Percentiles rank a stretch among this genome's conserved stretches.
Conservation (phyloP, 2,797 vertebrate species). For the Hypotaenidia philippensis region DNA sequence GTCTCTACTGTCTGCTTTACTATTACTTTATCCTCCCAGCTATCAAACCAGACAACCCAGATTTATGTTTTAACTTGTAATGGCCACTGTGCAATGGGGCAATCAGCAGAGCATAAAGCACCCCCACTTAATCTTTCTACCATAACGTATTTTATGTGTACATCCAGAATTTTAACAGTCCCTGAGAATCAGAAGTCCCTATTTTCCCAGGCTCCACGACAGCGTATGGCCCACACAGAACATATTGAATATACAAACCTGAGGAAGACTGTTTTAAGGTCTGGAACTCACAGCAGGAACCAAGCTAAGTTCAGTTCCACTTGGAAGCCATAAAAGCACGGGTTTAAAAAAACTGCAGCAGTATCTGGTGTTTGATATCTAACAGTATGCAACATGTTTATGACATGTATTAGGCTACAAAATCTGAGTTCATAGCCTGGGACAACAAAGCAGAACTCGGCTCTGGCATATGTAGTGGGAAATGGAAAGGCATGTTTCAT, state of each 20-base stretch:
- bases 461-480: conserved; percentile 61
- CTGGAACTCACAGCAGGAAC: conserved; percentile 70
- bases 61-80: conserved; percentile 36
- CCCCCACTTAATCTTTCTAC: conserved; percentile 32
- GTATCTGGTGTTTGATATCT: conserved; percentile 73
- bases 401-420: conserved; percentile 60
- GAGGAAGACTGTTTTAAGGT: conserved; percentile 49
- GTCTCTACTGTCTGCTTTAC: neutral
- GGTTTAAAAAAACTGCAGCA: conserved; percentile 64
- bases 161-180: neutral
- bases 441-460: conserved; percentile 62
- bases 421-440: conserved; percentile 58
- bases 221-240: neutral
- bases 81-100: neutral
- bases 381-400: conserved; percentile 74
- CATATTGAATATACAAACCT: conserved; percentile 12
- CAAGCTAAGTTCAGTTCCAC: conserved; percentile 68
- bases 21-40: conserved; percentile 14
- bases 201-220: neutral
- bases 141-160: neutral
- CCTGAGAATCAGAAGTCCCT: conserved; percentile 12
- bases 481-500: conserved; percentile 52
- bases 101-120: neutral
- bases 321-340: conserved; percentile 70
- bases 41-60: conserved; percentile 8